These are phyloP conservation scores for Prenolepis imparis DNA, from an alignment of 2,888 invertebrate species.

Conservation along the genomic window DNA sequence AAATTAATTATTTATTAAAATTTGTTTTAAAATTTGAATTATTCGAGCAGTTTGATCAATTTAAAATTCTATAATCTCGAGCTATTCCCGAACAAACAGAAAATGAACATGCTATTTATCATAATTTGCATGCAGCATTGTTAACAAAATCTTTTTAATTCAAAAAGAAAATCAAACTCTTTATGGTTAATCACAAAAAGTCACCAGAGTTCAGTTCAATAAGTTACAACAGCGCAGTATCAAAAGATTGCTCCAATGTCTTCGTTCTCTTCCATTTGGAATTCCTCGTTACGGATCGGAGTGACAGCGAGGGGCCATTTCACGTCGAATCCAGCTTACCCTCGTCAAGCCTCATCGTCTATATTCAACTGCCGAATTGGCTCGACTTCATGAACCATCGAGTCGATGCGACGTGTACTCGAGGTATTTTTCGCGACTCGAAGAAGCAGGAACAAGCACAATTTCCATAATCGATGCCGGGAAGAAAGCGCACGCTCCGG, in stretches of 20 bases:
- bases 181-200: background rate
- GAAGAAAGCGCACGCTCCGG: constrained; percentile 49
- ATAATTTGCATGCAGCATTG: background rate
- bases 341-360: constrained; percentile 51
- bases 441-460: constrained; percentile 52
- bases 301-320: constrained; percentile 50
- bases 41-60: background rate
- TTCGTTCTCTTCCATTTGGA: constrained; percentile 26
- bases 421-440: constrained; percentile 55
- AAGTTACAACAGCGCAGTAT: background rate
- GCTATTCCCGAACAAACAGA: background rate
- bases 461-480: constrained; percentile 75
- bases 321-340: constrained; percentile 42
- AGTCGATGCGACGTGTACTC: constrained; percentile 59
- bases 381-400: constrained; percentile 44
- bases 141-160: background rate
- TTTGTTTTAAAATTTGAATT: background rate
- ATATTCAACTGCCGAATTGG: constrained; percentile 53
- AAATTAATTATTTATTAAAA: background rate
- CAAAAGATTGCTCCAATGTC: background rate
- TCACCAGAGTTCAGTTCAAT: background rate
- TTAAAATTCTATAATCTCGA: background rate
- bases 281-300: constrained; percentile 44
- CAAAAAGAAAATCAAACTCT: background rate
- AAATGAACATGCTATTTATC: background rate